Evolutionary conservation across 2,113 vertebrate species (phyloP), one percentile per base, ranked within the genome.

Genomic region (Lepus americanus): DNA sequence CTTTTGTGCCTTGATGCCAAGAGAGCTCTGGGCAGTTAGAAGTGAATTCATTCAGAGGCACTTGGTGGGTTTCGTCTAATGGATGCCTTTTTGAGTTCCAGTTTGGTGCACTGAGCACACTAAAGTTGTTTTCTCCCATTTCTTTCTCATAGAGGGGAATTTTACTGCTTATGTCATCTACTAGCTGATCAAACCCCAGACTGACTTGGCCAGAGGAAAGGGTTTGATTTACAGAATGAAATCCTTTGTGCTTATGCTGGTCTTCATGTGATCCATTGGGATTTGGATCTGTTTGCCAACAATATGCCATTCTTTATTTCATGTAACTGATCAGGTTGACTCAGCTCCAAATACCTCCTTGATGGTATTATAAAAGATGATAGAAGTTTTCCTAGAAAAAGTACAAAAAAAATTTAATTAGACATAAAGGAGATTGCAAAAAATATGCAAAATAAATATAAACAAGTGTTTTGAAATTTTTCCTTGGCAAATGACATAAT

Each of bases 121-220:
- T 89, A 88, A 63, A 0, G 1, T 27, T 12, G 9, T 81, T 83
- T 89, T 91, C 70, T 92, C 95, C 74, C 12, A 36, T 63, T 64
- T 91, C 49, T 20, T 3, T 67, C 33, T 86, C 74, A 86, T 14
- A 59, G 33, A 51, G n/a, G 79, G 79, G 91, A 33, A 27, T 92
- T 87, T 89, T 20, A 33, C 73, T 88, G 51, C 19, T 77, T 36
- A 95, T 86, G 19, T 95, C 93, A 77, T 87, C 53, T 67, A 92
- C 59, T 10, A 95, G 17, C 22, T 92, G 79, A 92, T 97, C 96
- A 92, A 97, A 97, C 31, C 97, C 96, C 79, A 97, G 36, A 36
- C 66, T 59, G 64, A 95, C 49, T 44, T 77, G 94, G 1, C n/a
- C 23, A 22, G 95, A 36, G 67, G 33, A 55, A 31, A 29, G 16